These are phyloP conservation scores for Hydrotaea diabolus DNA, from an alignment of 2,888 invertebrate genomes.

Conservation along the genomic window DNA sequence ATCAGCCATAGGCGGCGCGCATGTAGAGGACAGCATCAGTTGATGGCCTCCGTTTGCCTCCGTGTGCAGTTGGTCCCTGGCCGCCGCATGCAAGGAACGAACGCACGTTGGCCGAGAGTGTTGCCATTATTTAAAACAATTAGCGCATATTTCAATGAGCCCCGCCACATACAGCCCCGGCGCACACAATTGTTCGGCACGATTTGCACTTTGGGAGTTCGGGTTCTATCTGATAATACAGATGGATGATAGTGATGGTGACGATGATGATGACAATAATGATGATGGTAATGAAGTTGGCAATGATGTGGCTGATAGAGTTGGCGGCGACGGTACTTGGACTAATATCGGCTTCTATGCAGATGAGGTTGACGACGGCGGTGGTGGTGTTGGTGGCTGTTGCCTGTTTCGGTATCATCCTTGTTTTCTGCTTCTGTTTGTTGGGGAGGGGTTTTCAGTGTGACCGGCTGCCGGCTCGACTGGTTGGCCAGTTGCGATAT, in stretches of 20 bases:
- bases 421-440: neutral
- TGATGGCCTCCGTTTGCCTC: neutral
- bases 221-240: slow-evolving; percentile 58
- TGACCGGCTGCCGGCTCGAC: neutral
- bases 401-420: neutral
- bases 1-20: slow-evolving; percentile 5
- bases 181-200: slow-evolving; percentile 16
- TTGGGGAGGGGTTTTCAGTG: neutral
- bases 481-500: slow-evolving; percentile 31
- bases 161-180: slow-evolving; percentile 1
- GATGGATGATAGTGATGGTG: slow-evolving; percentile 49
- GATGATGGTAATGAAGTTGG: slow-evolving; percentile 15
- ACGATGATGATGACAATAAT: slow-evolving; percentile 47
- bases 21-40: neutral
- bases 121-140: slow-evolving; percentile 71
- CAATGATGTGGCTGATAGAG: slow-evolving; percentile 30
- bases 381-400: neutral
- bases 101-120: slow-evolving; percentile 20
- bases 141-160: slow-evolving; percentile 67
- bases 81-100: slow-evolving; percentile 3
- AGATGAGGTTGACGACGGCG: too few relatives aligned
- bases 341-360: neutral
- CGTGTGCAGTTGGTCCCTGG: neutral
- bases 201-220: slow-evolving; percentile 47
- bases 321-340: too few relatives aligned